Evolutionary conservation across 2,888 invertebrate genomes (phyloP), one percentile per base, ranked within the genome.

Genomic region (Drosophila imparisetae): DNA sequence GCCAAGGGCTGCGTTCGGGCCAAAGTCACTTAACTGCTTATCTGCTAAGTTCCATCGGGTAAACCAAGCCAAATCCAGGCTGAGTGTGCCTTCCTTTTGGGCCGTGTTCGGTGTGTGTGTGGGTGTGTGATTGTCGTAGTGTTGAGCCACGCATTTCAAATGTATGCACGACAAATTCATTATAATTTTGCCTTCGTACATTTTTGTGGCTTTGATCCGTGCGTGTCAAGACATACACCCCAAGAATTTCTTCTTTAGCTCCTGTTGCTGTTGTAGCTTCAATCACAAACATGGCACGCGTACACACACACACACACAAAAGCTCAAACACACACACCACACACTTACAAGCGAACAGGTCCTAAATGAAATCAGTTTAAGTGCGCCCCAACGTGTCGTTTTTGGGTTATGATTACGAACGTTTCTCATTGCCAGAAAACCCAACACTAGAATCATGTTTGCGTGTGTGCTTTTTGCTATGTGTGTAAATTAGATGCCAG

Each of bases 331-430:
- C 30, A 57, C 11, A 60, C 21, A 58, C 34, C 18, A 15, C 7
- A 13, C 45, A 45, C 13, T 1, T 30, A 57, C 38, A 40, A n/a
- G 34, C 15, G 42, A 42, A 60, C 49, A 45, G 70, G 62, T 61
- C 71, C 69, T 72, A 81, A 77, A 80, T 76, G 75, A 86, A 86
- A 89, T 86, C 86, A 75, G 87, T 90, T 90, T 86, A 90, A 86
- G 89, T 89, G 81, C 62, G 84, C 82, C 86, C 89, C 89, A 83
- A 90, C 86, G 89, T 89, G 90, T 79, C 77, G 86, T 75, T 86
- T 75, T 71, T 74, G 73, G 79, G 77, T 90, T 89, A 89, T 86
- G 90, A 89, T 83, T 81, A 61, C 70, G 65, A 86, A 64, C 70
- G 65, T 53, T 83, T 70, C 64, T 54, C 67, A 63, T 63, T 32